These are phyloP conservation scores for Sesamia inferens DNA, from an alignment of 2,888 invertebrate genomes.

Conservation along the genomic window DNA sequence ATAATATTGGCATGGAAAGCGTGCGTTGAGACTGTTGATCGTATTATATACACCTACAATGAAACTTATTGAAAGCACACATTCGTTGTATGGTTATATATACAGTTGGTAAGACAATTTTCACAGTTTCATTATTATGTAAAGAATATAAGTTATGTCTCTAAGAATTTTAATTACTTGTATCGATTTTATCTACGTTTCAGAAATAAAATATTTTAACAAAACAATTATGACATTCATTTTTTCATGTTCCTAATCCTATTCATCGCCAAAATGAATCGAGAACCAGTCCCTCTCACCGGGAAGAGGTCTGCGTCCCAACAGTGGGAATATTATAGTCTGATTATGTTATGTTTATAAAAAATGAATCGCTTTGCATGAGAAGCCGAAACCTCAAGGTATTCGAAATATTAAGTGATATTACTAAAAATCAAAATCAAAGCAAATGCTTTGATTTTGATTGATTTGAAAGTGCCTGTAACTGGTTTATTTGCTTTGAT, in stretches of 20 bases:
- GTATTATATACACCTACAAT: constrained; percentile 71
- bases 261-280: neutral
- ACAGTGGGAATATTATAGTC: too few species aligned
- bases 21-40: constrained; percentile 83
- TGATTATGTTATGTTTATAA: too few species aligned
- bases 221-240: constrained; percentile 76
- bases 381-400: neutral
- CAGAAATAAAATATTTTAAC: constrained; percentile 90
- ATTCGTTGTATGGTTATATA: constrained; percentile 80
- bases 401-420: neutral
- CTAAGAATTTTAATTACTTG: constrained; percentile 90
- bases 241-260: constrained; percentile 17
- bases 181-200: constrained; percentile 90
- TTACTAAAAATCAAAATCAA: too few species aligned
- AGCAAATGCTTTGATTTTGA: too few species aligned
- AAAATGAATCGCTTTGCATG: neutral
- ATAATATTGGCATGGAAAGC: constrained; percentile 78
- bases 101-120: constrained; percentile 85
- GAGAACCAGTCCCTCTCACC: too few species aligned
- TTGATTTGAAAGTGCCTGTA: too few species aligned
- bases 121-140: constrained; percentile 88
- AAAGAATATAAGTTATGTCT: constrained; percentile 87
- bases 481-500: too few species aligned
- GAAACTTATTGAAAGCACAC: constrained; percentile 78
- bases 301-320: too few species aligned